Conservation (phyloP, 2,888 invertebrate genomes). For the Hemaris fuciformis region DNA sequence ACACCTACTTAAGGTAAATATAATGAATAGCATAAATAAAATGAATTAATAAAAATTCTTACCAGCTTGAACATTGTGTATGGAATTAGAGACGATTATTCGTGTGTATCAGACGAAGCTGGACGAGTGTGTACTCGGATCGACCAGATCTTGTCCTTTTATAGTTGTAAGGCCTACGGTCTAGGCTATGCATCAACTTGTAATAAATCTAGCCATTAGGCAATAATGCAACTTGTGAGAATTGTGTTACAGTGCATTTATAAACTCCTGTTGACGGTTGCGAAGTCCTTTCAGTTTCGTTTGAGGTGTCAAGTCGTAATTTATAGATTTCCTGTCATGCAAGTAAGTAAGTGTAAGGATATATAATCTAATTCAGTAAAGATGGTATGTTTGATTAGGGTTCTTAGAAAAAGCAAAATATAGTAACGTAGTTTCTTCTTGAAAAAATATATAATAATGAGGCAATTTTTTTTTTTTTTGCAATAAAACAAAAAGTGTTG, state of each 20-base stretch:
- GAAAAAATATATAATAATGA: too few species aligned
- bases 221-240: conserved; percentile 55
- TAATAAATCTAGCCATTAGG: conserved; percentile 66
- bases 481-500: too few species aligned
- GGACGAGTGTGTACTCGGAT: conserved; percentile 50
- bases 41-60: not conserved
- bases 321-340: too few species aligned
- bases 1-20: not conserved
- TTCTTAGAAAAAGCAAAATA: too few species aligned
- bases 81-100: conserved; percentile 26
- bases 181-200: conserved; percentile 54
- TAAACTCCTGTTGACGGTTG: not conserved
- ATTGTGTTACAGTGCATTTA: conserved; percentile 1
- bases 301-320: not conserved
- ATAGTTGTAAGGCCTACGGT: conserved; percentile 54
- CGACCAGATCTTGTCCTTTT: conserved; percentile 60
- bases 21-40: not conserved
- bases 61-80: conserved; percentile 39
- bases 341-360: too few species aligned
- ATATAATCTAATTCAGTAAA: too few species aligned
- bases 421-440: too few species aligned
- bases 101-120: conserved; percentile 34
- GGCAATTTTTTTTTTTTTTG: too few species aligned
- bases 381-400: too few species aligned
- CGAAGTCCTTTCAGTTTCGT: not conserved